Conservation (phyloP, 2,888 invertebrate genomes). For the Neoscelio sp. region DNA sequence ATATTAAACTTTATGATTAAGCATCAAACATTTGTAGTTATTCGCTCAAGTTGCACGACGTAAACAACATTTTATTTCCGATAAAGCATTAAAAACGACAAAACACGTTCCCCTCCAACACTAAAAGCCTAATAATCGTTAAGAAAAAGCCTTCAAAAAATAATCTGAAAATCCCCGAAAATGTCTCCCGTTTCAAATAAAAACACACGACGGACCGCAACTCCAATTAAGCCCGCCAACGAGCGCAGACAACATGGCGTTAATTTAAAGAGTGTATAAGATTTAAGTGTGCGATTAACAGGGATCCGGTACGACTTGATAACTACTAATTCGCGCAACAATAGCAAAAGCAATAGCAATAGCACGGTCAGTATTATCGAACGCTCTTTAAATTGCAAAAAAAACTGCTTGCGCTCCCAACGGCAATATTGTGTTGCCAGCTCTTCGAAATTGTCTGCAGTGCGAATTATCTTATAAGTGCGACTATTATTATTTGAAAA, state of each 20-base stretch:
- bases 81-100: conserved; percentile 9
- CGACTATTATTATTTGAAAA: conserved; percentile 7
- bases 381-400: conserved; percentile 55
- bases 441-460: conserved; percentile 17
- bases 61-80: conserved; percentile 7
- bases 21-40: conserved; percentile 40
- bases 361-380: conserved; percentile 38
- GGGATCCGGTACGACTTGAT: conserved; percentile 26
- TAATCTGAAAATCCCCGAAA: no score
- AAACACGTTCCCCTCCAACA: no score
- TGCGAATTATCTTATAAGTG: conserved; percentile 26
- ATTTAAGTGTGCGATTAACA: conserved; percentile 48
- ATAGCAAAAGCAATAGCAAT: no score
- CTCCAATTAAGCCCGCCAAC: conserved; percentile 24
- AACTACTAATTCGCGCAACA: conserved; percentile 52
- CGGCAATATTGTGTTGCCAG: conserved; percentile 12
- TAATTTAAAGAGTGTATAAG: conserved; percentile 26
- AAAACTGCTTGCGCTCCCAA: conserved; percentile 15
- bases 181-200: no score
- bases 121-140: no score
- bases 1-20: conserved; percentile 44
- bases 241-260: neutral
- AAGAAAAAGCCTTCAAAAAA: no score
- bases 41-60: conserved; percentile 7
- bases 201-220: neutral